phyloP scores from a whole-genome alignment of 1,140 invertebrate genomes.

The Papilio machaon region DNA sequence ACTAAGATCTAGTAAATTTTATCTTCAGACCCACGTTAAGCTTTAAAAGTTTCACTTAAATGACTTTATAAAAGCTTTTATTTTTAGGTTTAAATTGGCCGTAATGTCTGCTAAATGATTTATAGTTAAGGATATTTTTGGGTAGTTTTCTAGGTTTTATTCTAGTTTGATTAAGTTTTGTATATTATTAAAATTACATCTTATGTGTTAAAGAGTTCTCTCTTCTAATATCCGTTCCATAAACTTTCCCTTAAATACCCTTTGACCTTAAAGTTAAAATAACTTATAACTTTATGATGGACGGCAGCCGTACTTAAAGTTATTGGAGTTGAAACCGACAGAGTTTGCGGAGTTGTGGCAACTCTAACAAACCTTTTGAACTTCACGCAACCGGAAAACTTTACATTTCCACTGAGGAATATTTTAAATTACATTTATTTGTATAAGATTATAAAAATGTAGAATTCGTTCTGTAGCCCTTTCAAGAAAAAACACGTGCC shows the following conservation, averaged over 20 bases:
- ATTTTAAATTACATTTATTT: neutral
- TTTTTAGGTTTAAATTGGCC: neutral
- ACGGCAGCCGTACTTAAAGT: slow-evolving; percentile 7
- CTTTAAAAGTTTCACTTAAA: slow-evolving; percentile 3
- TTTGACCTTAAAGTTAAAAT: neutral
- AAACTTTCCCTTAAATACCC: neutral
- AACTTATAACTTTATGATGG: neutral
- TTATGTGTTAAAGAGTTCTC: neutral
- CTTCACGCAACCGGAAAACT: neutral
- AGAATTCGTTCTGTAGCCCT: neutral
- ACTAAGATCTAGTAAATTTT: slow-evolving; percentile 24
- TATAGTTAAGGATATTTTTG: neutral
- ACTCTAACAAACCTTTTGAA: neutral
- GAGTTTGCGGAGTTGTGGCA: neutral
- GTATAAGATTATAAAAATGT: neutral
- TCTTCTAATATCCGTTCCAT: neutral
- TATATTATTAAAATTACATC: neutral
- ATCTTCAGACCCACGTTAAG: neutral
- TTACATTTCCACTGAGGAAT: neutral
- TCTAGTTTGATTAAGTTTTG: too few relatives aligned
- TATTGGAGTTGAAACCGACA: slow-evolving; percentile 2
- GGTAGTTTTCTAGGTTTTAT: too few relatives aligned
- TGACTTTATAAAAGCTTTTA: neutral
- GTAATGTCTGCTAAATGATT: neutral
- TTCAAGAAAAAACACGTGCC: neutral